Percentiles rank a stretch among this genome's conserved stretches.
These are phyloP conservation scores for Adelphocoris suturalis DNA, from an alignment of 2,888 invertebrate species.

Conservation along the genomic window DNA sequence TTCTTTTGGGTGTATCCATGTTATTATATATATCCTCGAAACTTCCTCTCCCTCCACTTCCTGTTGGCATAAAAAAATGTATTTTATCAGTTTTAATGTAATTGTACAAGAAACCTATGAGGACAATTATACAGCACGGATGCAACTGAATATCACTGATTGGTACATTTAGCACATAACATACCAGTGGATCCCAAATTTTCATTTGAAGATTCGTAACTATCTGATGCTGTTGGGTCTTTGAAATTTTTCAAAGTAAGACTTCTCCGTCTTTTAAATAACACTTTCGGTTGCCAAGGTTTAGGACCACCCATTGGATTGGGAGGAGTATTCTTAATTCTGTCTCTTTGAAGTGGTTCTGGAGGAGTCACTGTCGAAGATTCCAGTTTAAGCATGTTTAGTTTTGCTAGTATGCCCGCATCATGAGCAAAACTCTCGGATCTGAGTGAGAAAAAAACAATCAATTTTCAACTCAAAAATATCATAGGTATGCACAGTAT, in stretches of 20 bases:
- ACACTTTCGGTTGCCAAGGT: slow-evolving; percentile 73
- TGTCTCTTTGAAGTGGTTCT: slow-evolving; percentile 16
- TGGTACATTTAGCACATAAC: background rate
- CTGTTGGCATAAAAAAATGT: slow-evolving; percentile 38
- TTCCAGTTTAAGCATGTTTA: slow-evolving; percentile 77
- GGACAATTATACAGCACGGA: no score
- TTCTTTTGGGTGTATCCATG: slow-evolving; percentile 73
- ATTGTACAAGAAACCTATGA: no score
- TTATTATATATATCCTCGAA: slow-evolving; percentile 74
- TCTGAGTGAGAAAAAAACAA: slow-evolving; percentile 75
- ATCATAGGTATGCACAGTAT: background rate
- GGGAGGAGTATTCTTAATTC: background rate
- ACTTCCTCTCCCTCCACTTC: slow-evolving; percentile 73
- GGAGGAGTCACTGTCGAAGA: slow-evolving; percentile 27
- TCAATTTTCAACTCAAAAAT: background rate
- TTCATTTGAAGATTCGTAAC: slow-evolving; percentile 76
- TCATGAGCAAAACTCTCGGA: slow-evolving; percentile 90
- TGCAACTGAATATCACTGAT: no score
- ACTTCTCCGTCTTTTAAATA: slow-evolving; percentile 76
- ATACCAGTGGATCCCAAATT: slow-evolving; percentile 75
- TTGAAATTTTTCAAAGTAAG: slow-evolving; percentile 74
- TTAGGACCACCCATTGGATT: slow-evolving; percentile 35
- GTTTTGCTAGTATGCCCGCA: slow-evolving; percentile 86
- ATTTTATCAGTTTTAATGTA: no score
- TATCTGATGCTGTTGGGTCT: slow-evolving; percentile 74